phyloP scores from a whole-genome alignment of 2,113 vertebrate genomes.

The Sylvilagus bachmani region DNA sequence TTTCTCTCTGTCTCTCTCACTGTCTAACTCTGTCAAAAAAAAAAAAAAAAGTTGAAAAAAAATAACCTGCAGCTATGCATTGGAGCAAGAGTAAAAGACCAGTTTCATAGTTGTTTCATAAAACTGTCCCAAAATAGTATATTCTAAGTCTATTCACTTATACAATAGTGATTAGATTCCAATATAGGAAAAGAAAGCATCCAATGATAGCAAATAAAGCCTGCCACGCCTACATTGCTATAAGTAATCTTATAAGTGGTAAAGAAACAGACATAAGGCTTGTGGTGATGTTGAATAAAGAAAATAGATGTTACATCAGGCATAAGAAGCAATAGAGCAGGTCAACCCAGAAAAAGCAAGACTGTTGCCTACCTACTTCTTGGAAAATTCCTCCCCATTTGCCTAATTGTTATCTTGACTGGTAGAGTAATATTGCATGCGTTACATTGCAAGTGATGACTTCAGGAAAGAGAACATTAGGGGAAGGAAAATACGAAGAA shows the following conservation, averaged over 20 bases:
- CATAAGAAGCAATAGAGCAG: not conserved
- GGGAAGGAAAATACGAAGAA: not conserved
- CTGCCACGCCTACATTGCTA: not conserved
- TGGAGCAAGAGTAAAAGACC: not conserved
- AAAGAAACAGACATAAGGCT: not conserved
- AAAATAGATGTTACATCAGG: not conserved
- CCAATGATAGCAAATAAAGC: not conserved
- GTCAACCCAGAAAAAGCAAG: not conserved
- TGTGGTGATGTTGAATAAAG: not conserved
- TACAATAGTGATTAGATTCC: not conserved
- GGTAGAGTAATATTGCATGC: not conserved
- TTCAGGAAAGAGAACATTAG: not conserved
- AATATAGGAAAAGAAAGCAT: not conserved
- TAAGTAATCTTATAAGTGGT: not conserved
- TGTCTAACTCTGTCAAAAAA: too few relatives aligned
- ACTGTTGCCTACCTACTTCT: not conserved
- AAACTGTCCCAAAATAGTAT: not conserved
- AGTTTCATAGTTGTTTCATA: not conserved
- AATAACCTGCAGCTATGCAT: not conserved
- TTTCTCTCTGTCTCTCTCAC: too few relatives aligned
- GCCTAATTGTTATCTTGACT: not conserved
- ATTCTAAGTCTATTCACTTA: not conserved
- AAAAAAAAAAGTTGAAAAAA: too few relatives aligned
- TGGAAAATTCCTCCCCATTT: not conserved
- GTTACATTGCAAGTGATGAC: not conserved